Conservation (phyloP, 2,113 vertebrate species). For the Salvelinus fontinalis region DNA sequence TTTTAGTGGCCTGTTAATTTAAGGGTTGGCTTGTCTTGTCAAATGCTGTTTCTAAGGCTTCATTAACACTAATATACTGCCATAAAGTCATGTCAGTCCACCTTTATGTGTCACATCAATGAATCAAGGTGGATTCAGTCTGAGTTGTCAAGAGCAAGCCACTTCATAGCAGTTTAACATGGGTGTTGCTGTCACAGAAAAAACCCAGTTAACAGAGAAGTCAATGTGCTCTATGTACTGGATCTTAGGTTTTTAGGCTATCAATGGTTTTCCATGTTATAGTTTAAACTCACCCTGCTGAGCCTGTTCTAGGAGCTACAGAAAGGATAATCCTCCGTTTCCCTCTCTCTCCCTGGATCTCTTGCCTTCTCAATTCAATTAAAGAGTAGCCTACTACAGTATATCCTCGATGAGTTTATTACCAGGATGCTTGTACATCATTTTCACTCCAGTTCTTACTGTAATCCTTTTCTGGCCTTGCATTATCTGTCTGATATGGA, state of each 20-base stretch:
- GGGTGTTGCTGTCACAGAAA: not conserved
- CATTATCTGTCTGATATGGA: no score
- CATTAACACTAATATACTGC: no score
- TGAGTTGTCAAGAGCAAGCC: no score
- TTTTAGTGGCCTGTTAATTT: no score
- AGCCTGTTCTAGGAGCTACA: conserved; percentile 6
- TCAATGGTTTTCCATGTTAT: not conserved
- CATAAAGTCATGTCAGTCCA: no score
- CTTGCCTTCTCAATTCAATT: not conserved
- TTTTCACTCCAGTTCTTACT: not conserved
- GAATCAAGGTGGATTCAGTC: no score
- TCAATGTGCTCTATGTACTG: no score
- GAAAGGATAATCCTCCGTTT: conserved; percentile 18
- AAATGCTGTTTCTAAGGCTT: no score
- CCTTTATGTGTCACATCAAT: no score
- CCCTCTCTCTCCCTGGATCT: not conserved
- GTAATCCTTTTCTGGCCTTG: not conserved
- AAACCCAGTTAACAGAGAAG: not conserved
- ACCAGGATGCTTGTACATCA: not conserved
- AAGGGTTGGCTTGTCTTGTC: no score
- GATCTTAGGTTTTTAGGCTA: not conserved
- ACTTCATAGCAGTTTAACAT: no score
- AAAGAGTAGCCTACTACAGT: not conserved
- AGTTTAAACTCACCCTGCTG: conserved; percentile 14
- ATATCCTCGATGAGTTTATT: not conserved